These are phyloP conservation scores for Eira barbara DNA, from an alignment of 2,113 vertebrate species.

Conservation along the genomic window DNA sequence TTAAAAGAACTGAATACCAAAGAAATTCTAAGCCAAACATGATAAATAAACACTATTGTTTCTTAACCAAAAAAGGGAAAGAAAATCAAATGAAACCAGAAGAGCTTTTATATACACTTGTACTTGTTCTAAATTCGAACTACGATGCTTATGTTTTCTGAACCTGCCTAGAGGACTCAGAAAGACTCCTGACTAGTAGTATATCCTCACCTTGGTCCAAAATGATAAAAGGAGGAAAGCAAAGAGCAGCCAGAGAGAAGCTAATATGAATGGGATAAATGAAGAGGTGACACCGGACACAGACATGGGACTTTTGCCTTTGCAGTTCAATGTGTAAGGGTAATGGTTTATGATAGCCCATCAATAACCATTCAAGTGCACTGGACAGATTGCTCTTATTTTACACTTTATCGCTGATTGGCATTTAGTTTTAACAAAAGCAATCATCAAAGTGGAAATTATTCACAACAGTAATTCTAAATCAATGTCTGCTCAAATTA, in stretches of 20 bases:
- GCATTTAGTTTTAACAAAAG: neutral
- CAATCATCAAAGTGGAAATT: neutral
- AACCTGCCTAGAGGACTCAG: neutral
- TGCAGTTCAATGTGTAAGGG: neutral
- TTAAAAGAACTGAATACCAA: constrained; percentile 23
- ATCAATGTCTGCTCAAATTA: neutral
- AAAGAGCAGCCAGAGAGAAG: neutral
- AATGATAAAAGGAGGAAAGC: neutral
- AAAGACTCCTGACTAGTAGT: neutral
- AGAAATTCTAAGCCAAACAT: constrained; percentile 46
- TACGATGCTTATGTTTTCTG: neutral
- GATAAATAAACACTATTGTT: constrained; percentile 70
- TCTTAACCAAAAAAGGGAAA: constrained; percentile 2
- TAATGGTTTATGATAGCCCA: neutral
- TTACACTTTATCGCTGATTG: neutral
- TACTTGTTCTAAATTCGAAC: neutral
- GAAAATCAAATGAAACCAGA: constrained; percentile 2
- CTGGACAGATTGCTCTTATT: neutral
- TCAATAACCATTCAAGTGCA: no score
- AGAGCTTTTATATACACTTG: neutral
- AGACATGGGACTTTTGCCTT: neutral
- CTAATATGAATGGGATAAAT: rapidly evolving
- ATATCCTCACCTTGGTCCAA: neutral
- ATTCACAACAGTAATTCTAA: neutral
- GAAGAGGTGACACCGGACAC: neutral